Evolutionary conservation across 2,888 invertebrate species (phyloP), one percentile per base, ranked within the genome.

Genomic region (Auanema freiburgensis): DNA sequence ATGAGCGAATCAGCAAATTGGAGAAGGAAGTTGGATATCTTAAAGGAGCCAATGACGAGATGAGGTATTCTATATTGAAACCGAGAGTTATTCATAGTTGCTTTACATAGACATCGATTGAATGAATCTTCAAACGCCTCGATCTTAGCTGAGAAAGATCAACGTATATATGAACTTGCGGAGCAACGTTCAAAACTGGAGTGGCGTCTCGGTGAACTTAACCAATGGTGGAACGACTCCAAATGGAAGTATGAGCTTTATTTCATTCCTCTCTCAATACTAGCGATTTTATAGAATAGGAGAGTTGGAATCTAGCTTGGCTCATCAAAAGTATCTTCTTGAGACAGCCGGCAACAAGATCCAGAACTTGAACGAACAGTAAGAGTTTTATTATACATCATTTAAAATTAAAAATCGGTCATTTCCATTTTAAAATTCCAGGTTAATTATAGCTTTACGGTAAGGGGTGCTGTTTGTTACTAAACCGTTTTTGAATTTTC

Each of bases 201-300:
- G 50, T 78, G 78, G 78, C 51, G 73, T 4, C 55, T 76, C 40
- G 76, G 73, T 1, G 76, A 78, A 58, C 63, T 78, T 57, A 64
- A 69, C n/a, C 77, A 78, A 51, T 75, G 71, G 70, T 75, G 76
- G 72, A 76, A 68, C 57, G 76, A 78, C 41, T 67, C 78, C 18
- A 76, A 78, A 40, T 78, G 76, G 78, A 71, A 77, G 71, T 74
- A 23, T 14, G 55, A 11, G 11, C 11, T 12, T 51, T 51, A 11
- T 51, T 43, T 14, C 43, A 43, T 12, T 43, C 43, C 12, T 43
- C 18, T 51, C 11, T 51, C 18, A 51, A 12, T 51, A 18, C 16
- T 51, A 51, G 14, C 11, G 16, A n/a, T 18, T 51, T 68, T 61
- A 18, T 58, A 69, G 68, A 18, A 43, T 78, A 40, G 78, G 77